Evolutionary conservation across 1,140 invertebrate genomes (phyloP).

Genomic region (Drosophila carrolli): DNA sequence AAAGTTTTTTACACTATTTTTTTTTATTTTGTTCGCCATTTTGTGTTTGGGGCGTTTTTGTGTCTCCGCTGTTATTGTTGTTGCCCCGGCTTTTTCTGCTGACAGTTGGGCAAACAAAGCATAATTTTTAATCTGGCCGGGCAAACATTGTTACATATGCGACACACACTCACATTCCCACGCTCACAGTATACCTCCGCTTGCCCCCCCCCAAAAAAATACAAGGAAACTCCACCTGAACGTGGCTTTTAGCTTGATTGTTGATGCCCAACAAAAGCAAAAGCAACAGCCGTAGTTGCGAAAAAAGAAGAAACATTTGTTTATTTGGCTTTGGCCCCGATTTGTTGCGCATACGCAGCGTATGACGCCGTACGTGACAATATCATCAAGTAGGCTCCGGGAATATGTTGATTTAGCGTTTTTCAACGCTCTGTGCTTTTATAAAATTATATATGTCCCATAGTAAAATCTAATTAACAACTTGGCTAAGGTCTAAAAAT

Average conservation of each 20-base stretch:
- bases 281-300: conserved; percentile 11
- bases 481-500: background rate
- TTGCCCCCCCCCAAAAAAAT: background rate
- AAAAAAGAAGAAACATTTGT: conserved; percentile 64
- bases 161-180: conserved; percentile 26
- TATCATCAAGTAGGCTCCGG: conserved; percentile 58
- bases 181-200: background rate
- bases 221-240: conserved; percentile 52
- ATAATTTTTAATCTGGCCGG: conserved; percentile 81
- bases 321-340: conserved; percentile 70
- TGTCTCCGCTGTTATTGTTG: conserved; percentile 40
- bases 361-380: conserved; percentile 65
- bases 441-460: conserved; percentile 15
- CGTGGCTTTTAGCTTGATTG: conserved; percentile 78
- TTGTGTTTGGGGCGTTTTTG: conserved; percentile 15
- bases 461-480: conserved; percentile 24
- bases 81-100: conserved; percentile 68
- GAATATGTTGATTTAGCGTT: conserved; percentile 63
- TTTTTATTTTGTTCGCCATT: conserved; percentile 10
- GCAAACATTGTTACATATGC: conserved; percentile 82
- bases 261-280: conserved; percentile 51
- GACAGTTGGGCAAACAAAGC: conserved; percentile 82
- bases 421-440: conserved; percentile 15
- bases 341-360: conserved; percentile 71
- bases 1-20: conserved; percentile 47